Percentiles rank a stretch among this genome's conserved stretches.
phyloP scores from a whole-genome alignment of 1,140 invertebrate species.

The Cotesia glomerata region DNA sequence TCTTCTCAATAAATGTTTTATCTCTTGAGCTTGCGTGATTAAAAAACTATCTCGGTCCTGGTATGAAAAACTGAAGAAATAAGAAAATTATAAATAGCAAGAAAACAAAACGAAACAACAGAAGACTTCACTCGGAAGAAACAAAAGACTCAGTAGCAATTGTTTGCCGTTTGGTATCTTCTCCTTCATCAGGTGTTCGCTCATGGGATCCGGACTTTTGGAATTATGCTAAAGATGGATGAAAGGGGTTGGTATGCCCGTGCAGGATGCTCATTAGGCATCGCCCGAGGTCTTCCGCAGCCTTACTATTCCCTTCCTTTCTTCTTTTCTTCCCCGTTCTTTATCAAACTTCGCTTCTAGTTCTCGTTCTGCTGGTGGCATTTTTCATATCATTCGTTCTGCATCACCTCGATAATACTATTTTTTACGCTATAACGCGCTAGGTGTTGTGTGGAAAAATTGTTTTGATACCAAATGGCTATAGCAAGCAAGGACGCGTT shows the following conservation, averaged over 20 bases:
- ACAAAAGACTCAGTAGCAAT: not conserved
- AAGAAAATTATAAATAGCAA: no score
- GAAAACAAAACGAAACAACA: no score
- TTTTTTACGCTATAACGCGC: not conserved
- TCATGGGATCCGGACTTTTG: not conserved
- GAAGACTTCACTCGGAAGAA: not conserved
- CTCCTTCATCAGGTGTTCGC: no score
- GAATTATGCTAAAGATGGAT: no score
- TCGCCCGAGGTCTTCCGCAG: conserved; percentile 2
- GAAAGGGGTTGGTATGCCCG: not conserved
- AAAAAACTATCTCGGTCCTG: no score
- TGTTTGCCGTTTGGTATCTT: not conserved
- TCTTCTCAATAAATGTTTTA: no score
- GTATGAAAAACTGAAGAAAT: no score
- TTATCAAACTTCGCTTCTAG: not conserved
- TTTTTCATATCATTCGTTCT: not conserved
- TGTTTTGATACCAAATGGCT: not conserved
- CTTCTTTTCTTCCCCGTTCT: not conserved
- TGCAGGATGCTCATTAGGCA: conserved; percentile 19
- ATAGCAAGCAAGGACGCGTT: no score
- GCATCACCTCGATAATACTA: not conserved
- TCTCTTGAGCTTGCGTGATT: no score
- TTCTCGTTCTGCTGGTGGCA: not conserved
- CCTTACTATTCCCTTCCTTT: not conserved
- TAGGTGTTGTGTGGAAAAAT: not conserved